Conservation (phyloP, 1,140 invertebrate species). For the Zaprionus ghesquierei region DNA sequence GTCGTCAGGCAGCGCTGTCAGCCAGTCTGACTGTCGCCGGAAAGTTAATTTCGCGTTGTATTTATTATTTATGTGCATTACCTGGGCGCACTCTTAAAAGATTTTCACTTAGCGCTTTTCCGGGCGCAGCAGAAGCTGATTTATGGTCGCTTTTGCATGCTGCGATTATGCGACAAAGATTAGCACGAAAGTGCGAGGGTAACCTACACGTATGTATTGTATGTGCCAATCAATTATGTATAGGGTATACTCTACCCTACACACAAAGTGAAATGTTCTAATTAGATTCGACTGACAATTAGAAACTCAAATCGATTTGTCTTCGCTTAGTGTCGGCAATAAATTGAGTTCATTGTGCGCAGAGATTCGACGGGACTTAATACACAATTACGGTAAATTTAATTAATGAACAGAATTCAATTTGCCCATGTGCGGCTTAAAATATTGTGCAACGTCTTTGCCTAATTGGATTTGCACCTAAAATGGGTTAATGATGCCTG, state of each 20-base stretch:
- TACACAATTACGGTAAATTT: conserved; percentile 25
- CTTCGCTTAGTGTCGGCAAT: not conserved
- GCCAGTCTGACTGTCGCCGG: conserved; percentile 49
- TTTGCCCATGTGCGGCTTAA: conserved; percentile 34
- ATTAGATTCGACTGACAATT: not conserved
- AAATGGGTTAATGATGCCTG: conserved; percentile 62
- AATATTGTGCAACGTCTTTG: conserved; percentile 25
- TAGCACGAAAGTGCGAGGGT: too few relatives aligned
- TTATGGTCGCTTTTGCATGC: conserved; percentile 33
- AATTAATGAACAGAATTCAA: conserved; percentile 34
- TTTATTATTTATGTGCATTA: conserved; percentile 75
- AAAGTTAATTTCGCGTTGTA: conserved; percentile 73
- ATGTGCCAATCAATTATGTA: not conserved
- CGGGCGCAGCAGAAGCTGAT: conserved; percentile 16
- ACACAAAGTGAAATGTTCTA: not conserved
- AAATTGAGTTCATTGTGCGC: conserved; percentile 1
- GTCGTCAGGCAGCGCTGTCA: not conserved
- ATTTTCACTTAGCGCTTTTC: conserved; percentile 64
- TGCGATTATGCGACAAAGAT: not conserved
- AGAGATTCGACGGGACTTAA: not conserved
- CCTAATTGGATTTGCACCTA: conserved; percentile 61
- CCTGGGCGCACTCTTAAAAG: conserved; percentile 57
- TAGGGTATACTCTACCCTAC: not conserved
- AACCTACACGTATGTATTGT: too few relatives aligned
- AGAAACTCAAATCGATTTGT: not conserved